phyloP scores from a whole-genome alignment of 2,797 vertebrate genomes.

The Chiroxiphia lanceolata region DNA sequence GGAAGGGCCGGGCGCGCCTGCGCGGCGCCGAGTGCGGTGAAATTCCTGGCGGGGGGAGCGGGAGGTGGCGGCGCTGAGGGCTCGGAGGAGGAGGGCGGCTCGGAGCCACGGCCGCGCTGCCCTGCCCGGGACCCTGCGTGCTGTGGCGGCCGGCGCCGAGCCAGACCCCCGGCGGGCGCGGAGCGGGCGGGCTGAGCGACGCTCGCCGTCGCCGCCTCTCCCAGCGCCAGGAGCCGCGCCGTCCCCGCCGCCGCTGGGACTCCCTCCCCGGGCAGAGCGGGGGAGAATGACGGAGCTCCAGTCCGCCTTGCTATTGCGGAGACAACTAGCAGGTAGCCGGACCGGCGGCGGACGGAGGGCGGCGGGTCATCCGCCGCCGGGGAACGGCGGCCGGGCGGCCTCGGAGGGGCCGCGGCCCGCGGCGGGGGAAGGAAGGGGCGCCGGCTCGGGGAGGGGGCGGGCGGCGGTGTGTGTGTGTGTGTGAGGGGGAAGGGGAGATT shows the following conservation, averaged over 20 bases:
- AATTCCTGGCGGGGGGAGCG: conserved; percentile 61
- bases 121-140: conserved; percentile 59
- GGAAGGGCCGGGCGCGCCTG: conserved; percentile 46
- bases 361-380: not conserved
- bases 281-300: conserved; percentile 94
- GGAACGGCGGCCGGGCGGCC: not conserved
- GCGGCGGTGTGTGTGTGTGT: not conserved
- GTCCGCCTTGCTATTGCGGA: conserved; percentile 93
- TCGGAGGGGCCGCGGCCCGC: not conserved
- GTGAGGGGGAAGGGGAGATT: conserved; percentile 21
- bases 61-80: conserved; percentile 42
- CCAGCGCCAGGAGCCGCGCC: conserved; percentile 66
- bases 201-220: conserved; percentile 79
- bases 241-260: conserved; percentile 47
- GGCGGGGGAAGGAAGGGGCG: not conserved
- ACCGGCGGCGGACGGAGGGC: not conserved
- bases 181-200: conserved; percentile 68
- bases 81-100: conserved; percentile 53
- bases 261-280: conserved; percentile 38
- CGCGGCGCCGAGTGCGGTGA: conserved; percentile 62
- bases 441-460: not conserved
- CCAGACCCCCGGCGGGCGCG: conserved; percentile 79
- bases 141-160: conserved; percentile 65
- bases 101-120: conserved; percentile 63
- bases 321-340: conserved; percentile 94